Conservation (phyloP, 2,113 vertebrate species). For the Podarcis raffonei region DNA sequence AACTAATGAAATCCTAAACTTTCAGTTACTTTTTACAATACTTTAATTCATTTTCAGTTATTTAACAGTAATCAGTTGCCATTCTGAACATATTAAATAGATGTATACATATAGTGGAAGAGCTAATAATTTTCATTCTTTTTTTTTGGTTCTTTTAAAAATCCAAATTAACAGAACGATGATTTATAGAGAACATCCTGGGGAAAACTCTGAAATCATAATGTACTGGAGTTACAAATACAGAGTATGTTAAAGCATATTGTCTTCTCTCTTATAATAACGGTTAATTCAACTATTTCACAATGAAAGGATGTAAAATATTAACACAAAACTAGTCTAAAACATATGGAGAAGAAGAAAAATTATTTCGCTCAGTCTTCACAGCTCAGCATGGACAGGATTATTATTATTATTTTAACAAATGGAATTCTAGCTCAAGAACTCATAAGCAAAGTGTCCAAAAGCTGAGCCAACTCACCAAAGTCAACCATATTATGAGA, state of each 20-base stretch:
- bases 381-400: not conserved
- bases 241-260: not conserved
- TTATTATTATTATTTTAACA: too few species aligned
- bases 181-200: not conserved
- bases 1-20: not conserved
- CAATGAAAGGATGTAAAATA: not conserved
- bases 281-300: not conserved
- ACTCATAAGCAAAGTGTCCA: not conserved
- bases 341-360: not conserved
- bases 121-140: not conserved
- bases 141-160: not conserved
- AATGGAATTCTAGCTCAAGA: not conserved
- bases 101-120: not conserved
- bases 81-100: not conserved
- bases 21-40: not conserved
- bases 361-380: not conserved
- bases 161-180: not conserved
- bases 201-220: not conserved
- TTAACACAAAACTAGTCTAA: not conserved
- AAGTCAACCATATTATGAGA: not conserved
- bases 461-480: not conserved
- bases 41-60: not conserved
- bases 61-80: not conserved
- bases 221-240: not conserved
- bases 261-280: not conserved